phyloP scores from a whole-genome alignment of 2,797 vertebrate genomes.

The Spinibarbus caldwelli region DNA sequence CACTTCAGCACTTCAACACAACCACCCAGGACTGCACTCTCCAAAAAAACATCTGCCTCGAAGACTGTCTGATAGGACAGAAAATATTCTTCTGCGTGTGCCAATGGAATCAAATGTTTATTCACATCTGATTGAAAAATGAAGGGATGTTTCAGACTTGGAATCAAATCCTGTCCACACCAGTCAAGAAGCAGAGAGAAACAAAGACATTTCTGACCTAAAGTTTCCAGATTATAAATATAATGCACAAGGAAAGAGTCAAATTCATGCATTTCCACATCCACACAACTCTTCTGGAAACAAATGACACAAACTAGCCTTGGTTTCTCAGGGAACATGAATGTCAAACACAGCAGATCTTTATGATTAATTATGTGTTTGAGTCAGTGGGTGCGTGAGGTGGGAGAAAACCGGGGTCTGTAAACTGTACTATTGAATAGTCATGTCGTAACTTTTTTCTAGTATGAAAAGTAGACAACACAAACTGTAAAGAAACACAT shows the following conservation, averaged over 20 bases:
- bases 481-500: conserved; percentile 46
- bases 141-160: conserved; percentile 49
- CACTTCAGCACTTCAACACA: conserved; percentile 67
- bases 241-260: conserved; percentile 47
- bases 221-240: conserved; percentile 53
- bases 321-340: conserved; percentile 49
- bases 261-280: conserved; percentile 37
- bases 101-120: conserved; percentile 49
- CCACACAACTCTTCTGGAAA: conserved; percentile 60
- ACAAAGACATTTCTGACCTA: conserved; percentile 39
- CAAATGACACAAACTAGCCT: conserved; percentile 54
- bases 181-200: conserved; percentile 54
- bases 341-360: conserved; percentile 58
- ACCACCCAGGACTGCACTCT: conserved; percentile 21
- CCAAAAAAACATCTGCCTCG: conserved; percentile 9
- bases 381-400: conserved; percentile 33
- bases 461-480: conserved; percentile 35
- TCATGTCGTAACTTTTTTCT: conserved; percentile 16
- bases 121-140: conserved; percentile 53
- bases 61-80: neutral
- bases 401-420: conserved; percentile 10
- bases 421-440: conserved; percentile 25
- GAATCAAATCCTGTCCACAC: conserved; percentile 53
- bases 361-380: conserved; percentile 53
- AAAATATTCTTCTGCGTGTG: conserved; percentile 11